Evolutionary conservation across 2,113 vertebrate genomes (phyloP).

Genomic region (Heliornis fulica): DNA sequence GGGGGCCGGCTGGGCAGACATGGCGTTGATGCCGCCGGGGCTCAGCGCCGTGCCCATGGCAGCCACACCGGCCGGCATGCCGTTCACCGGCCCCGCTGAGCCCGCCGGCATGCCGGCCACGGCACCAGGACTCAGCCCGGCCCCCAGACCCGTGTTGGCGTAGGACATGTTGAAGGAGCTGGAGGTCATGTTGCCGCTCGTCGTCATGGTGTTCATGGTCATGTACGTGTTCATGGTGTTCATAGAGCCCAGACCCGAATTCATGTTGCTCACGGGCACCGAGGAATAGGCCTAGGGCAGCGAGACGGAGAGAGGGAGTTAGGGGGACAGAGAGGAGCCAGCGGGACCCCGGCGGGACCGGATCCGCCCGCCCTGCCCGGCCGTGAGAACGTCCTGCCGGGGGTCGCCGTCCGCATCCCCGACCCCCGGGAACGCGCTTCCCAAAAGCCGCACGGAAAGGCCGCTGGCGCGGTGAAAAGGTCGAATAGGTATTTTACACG

Average conservation of each 20-base stretch:
- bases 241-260: slow-evolving; percentile 86
- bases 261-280: slow-evolving; percentile 90
- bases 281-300: slow-evolving; percentile 89
- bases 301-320: slow-evolving; percentile 51
- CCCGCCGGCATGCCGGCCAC: slow-evolving; percentile 79
- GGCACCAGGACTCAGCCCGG: slow-evolving; percentile 83
- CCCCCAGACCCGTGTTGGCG: slow-evolving; percentile 84
- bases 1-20: slow-evolving; percentile 85
- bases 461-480: not conserved
- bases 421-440: not conserved
- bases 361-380: not conserved
- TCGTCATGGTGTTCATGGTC: slow-evolving; percentile 87
- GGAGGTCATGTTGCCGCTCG: slow-evolving; percentile 87
- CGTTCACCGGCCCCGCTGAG: slow-evolving; percentile 81
- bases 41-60: slow-evolving; percentile 89
- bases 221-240: slow-evolving; percentile 94
- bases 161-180: slow-evolving; percentile 98
- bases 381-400: not conserved
- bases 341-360: not conserved
- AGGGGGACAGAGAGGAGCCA: not conserved
- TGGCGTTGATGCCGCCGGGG: slow-evolving; percentile 83
- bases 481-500: not conserved
- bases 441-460: not conserved
- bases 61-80: slow-evolving; percentile 79
- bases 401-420: not conserved